A percentile compares a stretch with the other conserved stretches of the same genome.
phyloP scores from a whole-genome alignment of 1,140 invertebrate genomes.

The Drosophila navojoa region DNA sequence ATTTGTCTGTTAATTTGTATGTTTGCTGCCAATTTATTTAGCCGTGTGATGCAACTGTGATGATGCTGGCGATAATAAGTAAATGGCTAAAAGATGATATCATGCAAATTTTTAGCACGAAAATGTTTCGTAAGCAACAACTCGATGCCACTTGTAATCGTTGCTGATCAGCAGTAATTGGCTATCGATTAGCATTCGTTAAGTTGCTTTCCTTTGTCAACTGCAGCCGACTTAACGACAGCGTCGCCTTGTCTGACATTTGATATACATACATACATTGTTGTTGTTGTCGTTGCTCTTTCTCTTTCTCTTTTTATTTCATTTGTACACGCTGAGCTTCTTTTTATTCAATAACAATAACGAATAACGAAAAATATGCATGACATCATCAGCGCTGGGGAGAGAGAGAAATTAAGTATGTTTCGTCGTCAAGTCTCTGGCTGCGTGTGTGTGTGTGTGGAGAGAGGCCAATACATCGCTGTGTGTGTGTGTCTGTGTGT shows the following conservation, averaged over 20 bases:
- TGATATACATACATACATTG: conserved; percentile 33
- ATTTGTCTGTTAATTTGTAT: conserved; percentile 29
- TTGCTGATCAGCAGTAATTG: conserved; percentile 33
- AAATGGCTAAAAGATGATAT: conserved; percentile 41
- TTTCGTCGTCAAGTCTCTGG: conserved; percentile 3
- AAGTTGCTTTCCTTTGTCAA: background rate
- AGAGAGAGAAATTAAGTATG: conserved; percentile 33
- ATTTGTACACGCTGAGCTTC: conserved; percentile 54
- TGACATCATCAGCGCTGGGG: conserved; percentile 68
- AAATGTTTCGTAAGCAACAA: conserved; percentile 26
- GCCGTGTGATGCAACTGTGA: conserved; percentile 33
- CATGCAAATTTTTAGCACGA: conserved; percentile 44
- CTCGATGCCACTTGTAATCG: conserved; percentile 29
- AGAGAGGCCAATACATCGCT: conserved; percentile 2
- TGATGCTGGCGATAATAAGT: conserved; percentile 32
- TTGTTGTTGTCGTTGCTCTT: conserved; percentile 26
- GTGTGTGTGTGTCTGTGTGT: conserved; percentile 5
- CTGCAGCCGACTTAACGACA: conserved; percentile 18
- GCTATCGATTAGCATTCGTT: conserved; percentile 39
- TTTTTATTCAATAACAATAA: conserved; percentile 74
- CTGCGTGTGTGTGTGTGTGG: conserved; percentile 21
- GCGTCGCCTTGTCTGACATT: conserved; percentile 32
- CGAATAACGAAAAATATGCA: conserved; percentile 74
- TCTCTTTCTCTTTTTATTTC: conserved; percentile 49
- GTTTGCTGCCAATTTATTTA: conserved; percentile 33